Base-by-base conservation (phyloP, 1,140 invertebrate genomes). In the Lucilia sericata region DNA sequence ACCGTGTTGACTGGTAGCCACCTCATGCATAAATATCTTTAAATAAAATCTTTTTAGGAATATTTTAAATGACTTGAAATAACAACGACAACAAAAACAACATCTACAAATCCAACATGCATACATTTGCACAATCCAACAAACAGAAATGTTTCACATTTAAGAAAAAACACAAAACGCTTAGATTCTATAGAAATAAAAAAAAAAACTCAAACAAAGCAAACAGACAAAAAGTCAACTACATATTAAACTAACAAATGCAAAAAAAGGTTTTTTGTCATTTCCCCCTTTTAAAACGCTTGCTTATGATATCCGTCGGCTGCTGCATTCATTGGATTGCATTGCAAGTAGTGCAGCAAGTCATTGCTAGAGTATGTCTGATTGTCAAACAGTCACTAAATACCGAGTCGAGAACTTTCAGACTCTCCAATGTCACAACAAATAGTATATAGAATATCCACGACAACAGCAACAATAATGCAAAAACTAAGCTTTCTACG, bases 61-160 rank as follows among this genome's bases (percentile, higher is more conserved):
- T 82, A 82, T 82, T 84, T 84, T 60, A 84, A 84, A 78, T 55
- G 74, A 51, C 83, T 76, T 84, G 82, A 25, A 83, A 83, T 42
- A 74, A 76, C 30, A n/a, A 65, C 42, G 36, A n/a, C 34, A 25
- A 34, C 47, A 83, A 83, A 74, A 83, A 74, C 60, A 51, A 83
- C 21, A 42, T 42, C 42, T 42, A 42, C 42, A 47, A n/a, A n/a
- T 21, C 60, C 30, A 82, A n/a, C 82, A 83, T 42, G 19, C 34
- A 74, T 36, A 19, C 60, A 55, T 55, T 55, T 55, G 51, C 19
- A 82, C 80, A 82, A 82, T 13, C 47, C 49, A 47, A 47, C 19
- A 47, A 36, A n/a, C 19, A 10, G 3, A 81, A 51, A n/a, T 21
- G 47, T 55, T 30, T 14, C 70, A 30, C n/a, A 14, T 14, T 9